phyloP scores from a whole-genome alignment of 64 coral and sea anemone genomes.

The Platygyra sinensis region DNA sequence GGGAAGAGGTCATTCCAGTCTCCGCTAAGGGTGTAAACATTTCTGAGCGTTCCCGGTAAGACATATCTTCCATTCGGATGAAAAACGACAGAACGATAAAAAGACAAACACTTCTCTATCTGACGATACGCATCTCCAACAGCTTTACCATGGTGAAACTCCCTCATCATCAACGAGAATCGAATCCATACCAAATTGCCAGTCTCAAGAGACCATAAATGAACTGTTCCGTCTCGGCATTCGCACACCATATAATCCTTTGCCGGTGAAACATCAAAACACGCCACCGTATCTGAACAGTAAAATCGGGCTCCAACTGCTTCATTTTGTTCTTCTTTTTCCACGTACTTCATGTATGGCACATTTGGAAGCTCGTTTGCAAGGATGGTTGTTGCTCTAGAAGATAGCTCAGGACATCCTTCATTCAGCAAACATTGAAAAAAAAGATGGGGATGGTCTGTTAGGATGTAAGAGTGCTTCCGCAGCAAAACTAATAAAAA shows the following conservation, averaged over 20 bases:
- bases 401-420: background rate
- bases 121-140: background rate
- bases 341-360: background rate
- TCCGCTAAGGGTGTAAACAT: background rate
- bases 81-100: conserved; percentile 13
- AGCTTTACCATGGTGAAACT: background rate
- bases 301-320: background rate
- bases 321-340: background rate
- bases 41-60: background rate
- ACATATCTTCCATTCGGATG: background rate
- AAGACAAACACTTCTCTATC: background rate
- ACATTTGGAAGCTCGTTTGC: background rate
- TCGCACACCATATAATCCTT: conserved; percentile 25
- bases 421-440: conserved; percentile 8
- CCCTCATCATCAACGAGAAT: background rate
- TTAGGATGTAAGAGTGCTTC: background rate
- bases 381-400: background rate
- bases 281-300: conserved; percentile 3
- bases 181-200: background rate
- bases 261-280: conserved; percentile 31
- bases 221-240: conserved; percentile 21
- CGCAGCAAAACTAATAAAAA: background rate
- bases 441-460: background rate
- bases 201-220: conserved; percentile 24
- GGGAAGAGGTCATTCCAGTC: background rate